Evolutionary conservation across 2,113 vertebrate species (phyloP), one percentile per base, ranked within the genome.

Genomic region (Pituophis catenifer): DNA sequence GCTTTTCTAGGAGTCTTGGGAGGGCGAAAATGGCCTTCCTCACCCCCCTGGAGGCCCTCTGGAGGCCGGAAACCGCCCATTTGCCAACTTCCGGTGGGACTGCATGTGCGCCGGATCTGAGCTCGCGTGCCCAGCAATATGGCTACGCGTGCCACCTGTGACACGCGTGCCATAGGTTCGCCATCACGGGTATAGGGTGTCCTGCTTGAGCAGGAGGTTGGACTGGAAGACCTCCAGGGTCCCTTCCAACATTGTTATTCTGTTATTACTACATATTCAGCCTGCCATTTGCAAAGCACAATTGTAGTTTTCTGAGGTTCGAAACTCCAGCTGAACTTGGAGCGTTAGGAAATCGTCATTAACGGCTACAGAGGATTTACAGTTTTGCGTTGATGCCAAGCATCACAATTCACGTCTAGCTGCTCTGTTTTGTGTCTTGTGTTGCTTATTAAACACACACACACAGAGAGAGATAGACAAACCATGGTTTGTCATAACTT

Each of bases 371-470:
- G 50, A 70, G n/a, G 50, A 86, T 86, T 92, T 87, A 87, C 81
- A 90, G 33, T 21, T n/a, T 24, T 2, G 1, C 3, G 0, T 26
- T 54, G 44, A 19, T 15, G 50, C 81, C 93, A 92, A n/a, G 12
- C 33, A 15, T 92, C 88, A 90, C 70, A 87, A 15, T 19, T 53
- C 86, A 58, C 21, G 9, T 23, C 93, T 50, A 3, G 3, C 23
- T 75, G 52, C 38, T 94, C 93, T 94, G 93, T 65, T 94, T 88
- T 92, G 33, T 91, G 91, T 92, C 81, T 90, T 13, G 9, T 29
- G 29, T 62, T 92, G 88, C 81, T 70, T 94, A 92, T 90, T 54
- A 91, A 55, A 53, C 57, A 90, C 23, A 29, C 26, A 17, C 1
- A 70, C 4, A 33, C 5, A 65, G 10, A 29, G 26, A 3, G 26